Base-by-base conservation (phyloP, 1,140 invertebrate species). In the Anastatus disparis region DNA sequence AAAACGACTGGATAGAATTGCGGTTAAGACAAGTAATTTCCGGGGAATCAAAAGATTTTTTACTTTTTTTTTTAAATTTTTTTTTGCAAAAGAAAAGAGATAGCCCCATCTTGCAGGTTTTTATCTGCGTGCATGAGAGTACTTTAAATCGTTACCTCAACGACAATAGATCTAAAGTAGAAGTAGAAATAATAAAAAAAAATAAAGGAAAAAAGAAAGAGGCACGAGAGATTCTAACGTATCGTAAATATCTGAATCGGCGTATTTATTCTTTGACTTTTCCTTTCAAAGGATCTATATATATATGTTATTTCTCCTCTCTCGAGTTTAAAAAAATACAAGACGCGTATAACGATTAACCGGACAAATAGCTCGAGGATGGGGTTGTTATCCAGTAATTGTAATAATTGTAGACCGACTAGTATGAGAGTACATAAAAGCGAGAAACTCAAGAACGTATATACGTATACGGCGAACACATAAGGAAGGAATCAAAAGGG, bases 361-460 rank as follows among this genome's bases (percentile, higher is more conserved):
- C 79, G 78, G 77, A 83, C 83, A 85, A 85, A 84, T 84, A 80
- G 76, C 79, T 35, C 31, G 31, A 35, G 31, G n/a, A n/a, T 20
- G 50, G 75, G 76, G 79, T 78, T 81, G 76, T 84, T 83, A 81
- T n/a, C 75, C 74, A 71, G 78, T 84, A 84, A 84, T 84, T 85
- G 81, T 84, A 84, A 84, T 84, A 84, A 85, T 85, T 83, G 80
- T 82, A 78, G 78, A 42, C 42, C 67, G 52, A 65, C 42, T n/a
- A 15, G 12, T 44, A 3, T 7, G 52, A 24, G 59, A 50, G 27
- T 22, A 27, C 44, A 22, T 20, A 17, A 17, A 22, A 4, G 38
- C 64, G 27, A 42, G 64, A 56, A 56, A 31, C 24, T 10, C 20
- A 55, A 50, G 31, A 62, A 50, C 40, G 22, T 17, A 46, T 44